A percentile compares a stretch with the other conserved stretches of the same genome.
These are phyloP conservation scores for Sardina pilchardus DNA, from an alignment of 2,113 vertebrate genomes.

Conservation along the genomic window DNA sequence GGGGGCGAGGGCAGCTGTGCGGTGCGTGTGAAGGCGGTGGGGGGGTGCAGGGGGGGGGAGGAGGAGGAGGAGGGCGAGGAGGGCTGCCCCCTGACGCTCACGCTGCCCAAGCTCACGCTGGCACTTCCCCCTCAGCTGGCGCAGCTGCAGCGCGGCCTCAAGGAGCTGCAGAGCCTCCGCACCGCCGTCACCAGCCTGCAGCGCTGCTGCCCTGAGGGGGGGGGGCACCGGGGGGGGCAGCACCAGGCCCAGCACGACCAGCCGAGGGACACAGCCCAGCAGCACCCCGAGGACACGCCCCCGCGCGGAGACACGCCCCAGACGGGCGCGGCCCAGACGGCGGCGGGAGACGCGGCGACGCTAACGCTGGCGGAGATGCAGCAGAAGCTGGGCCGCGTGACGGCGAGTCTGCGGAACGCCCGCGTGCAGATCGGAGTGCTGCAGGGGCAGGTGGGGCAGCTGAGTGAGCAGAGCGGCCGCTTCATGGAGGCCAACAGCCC, in stretches of 20 bases:
- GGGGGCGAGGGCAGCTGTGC: constrained; percentile 66
- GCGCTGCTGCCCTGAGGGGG: constrained; percentile 52
- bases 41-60: constrained; percentile 78
- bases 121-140: constrained; percentile 86
- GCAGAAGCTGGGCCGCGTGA: constrained; percentile 84
- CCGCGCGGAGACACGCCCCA: constrained; percentile 22
- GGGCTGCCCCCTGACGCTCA: constrained; percentile 87
- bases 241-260: constrained; percentile 67
- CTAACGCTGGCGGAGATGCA: constrained; percentile 77
- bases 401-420: constrained; percentile 82
- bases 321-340: not conserved
- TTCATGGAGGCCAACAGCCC: constrained; percentile 81
- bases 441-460: constrained; percentile 81
- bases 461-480: constrained; percentile 83
- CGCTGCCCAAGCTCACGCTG: constrained; percentile 84
- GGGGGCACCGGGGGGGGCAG: constrained; percentile 28
- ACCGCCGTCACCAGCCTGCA: constrained; percentile 76
- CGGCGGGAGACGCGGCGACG: constrained; percentile 38
- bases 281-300: constrained; percentile 24
- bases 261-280: constrained; percentile 66
- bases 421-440: constrained; percentile 79
- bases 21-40: constrained; percentile 79
- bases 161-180: constrained; percentile 86
- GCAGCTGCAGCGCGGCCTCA: constrained; percentile 84
- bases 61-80: constrained; percentile 67